Evolutionary conservation across 2,888 invertebrate genomes (phyloP), one percentile per base, ranked within the genome.

Genomic region (Machimus rusticus): DNA sequence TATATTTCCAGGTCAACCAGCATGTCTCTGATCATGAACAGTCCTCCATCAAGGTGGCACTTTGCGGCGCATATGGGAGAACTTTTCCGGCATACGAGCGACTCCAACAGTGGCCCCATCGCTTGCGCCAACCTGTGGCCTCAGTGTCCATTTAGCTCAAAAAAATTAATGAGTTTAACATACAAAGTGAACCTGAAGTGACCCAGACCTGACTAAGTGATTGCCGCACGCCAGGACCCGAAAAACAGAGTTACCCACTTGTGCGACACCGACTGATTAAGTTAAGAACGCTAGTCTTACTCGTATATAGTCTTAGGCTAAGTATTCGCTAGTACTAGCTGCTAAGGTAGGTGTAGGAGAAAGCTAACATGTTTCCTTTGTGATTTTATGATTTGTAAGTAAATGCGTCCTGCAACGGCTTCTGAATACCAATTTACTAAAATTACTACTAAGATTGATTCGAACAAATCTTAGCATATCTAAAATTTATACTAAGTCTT

Each of bases 11-110:
- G 93, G 90, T 92, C 92, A 28, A 93, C 93, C 31, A 92, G 93
- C 2, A 92, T 93, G 92, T 92, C 93, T 66, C 90, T 93, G 90
- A 92, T 92, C 86, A 92, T 92, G 92, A 92, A 92, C 89, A 90
- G 91, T 87, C 91, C 92, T 85, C 93, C 93, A 12, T 93, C 93
- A 79, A 92, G 92, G 88, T 93, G 93, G 93, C 93, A 93, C 88
- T 93, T 93, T 89, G 93, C 93, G 1, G 92, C 92, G 5, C 93
- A 93, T 74, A 93, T 93, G 93, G 93, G 93, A 8, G 93, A 93
- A 88, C 88, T 93, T n/a, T 89, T 93, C 87, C 91, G 91, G 2
- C 91, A 92, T 78, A 92, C 93, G 0, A 91, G 91, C 9, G 93
- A 93, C 88, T 90, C 91, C 79, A 87, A 91, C 12, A 92, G 92